A percentile compares a stretch with the other conserved stretches of the same genome.
Evolutionary conservation across 2,113 vertebrate genomes (phyloP).

Genomic region (Callaeas wilsoni): DNA sequence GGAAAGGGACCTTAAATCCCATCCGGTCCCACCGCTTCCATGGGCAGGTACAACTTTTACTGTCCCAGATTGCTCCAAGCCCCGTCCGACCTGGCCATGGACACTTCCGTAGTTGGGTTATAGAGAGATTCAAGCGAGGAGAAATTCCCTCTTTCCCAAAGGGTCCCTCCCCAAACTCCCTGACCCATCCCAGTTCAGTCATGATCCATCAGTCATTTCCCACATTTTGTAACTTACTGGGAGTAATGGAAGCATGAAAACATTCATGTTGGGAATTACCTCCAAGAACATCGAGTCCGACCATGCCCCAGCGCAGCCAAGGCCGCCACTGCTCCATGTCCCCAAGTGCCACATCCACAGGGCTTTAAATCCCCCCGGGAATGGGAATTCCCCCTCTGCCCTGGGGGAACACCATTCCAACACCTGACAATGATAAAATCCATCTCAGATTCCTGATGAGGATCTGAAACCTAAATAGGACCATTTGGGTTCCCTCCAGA

Average conservation of each 20-base stretch:
- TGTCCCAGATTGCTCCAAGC: not conserved
- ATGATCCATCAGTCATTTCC: rapidly evolving
- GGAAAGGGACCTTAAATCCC: not conserved
- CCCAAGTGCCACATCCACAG: not conserved
- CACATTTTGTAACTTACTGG: not conserved
- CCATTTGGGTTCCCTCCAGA: rapidly evolving
- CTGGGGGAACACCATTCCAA: not conserved
- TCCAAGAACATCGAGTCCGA: not conserved
- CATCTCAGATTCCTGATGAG: not conserved
- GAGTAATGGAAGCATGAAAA: not conserved
- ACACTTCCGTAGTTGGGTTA: not conserved
- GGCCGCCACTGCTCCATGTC: not conserved
- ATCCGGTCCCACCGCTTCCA: not conserved
- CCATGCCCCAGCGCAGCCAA: not conserved
- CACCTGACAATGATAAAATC: not conserved
- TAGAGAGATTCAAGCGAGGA: not conserved
- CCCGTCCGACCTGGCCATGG: not conserved
- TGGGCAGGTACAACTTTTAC: not conserved
- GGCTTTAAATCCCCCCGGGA: not conserved
- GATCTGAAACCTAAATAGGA: not conserved
- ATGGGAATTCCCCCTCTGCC: not conserved
- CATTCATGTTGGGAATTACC: not conserved
- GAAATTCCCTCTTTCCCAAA: not conserved
- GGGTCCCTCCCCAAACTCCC: not conserved
- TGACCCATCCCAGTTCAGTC: not conserved